Evolutionary conservation across 2,888 invertebrate species (phyloP), one percentile per base, ranked within the genome.

Genomic region (Hyposoter dolosus): DNA sequence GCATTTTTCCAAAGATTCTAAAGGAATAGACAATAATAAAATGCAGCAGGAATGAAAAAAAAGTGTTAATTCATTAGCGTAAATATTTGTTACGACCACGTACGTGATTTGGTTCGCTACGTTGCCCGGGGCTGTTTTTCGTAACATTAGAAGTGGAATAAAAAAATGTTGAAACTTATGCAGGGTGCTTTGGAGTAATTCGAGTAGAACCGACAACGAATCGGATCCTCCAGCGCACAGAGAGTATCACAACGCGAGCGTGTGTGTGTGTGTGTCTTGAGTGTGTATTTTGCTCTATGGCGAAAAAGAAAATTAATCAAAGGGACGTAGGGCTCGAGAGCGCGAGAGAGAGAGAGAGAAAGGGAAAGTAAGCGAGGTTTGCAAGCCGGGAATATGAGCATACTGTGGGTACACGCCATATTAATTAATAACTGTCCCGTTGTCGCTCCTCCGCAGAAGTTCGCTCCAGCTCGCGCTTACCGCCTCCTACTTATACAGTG

Each of bases 391-490:
- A 63, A 50, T 72, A 50, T 47, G 63, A 74, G 65, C 75, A 76
- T 50, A 79, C 79, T 47, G 76, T 66, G 76, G 56, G 56, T 75
- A 75, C 84, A 75, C 75, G 86, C 78, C 78, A 86, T 86, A 82
- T 82, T 82, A 84, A 86, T 86, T 86, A 86, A 86, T 86, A 84
- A 86, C 86, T 82, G 83, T 86, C 84, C 83, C 81, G 68, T 66
- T 81, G 74, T 66, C 56, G 77, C 60, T 86, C 63, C 68, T 72
- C 65, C 35, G 81, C 80, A 81, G 72, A 82, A 86, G 81, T 84
- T 84, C 75, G 86, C 82, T 65, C 63, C 78, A 82, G 69, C 75
- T 78, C 77, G 81, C 63, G 71, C 80, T 63, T 72, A 72, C 81
- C 74, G 69, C 77, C 68, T 60, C 23, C 69, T 47, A 78, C 63